Base-by-base conservation (phyloP, 2,797 vertebrate species). In the Dallia pectoralis region DNA sequence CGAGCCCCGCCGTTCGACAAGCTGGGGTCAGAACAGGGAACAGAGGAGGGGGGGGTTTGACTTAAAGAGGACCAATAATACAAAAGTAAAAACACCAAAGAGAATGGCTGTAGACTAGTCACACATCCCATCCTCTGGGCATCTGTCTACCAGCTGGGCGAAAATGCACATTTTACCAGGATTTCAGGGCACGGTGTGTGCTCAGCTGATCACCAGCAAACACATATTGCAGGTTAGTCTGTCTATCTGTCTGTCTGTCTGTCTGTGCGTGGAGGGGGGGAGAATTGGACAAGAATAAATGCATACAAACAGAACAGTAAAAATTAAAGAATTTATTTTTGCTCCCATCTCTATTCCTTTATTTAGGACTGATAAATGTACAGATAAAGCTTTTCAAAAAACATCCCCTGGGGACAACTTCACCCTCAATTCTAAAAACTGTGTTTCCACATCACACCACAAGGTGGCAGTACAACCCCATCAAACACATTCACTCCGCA, bases 1-100 rank as follows among this genome's bases (percentile, higher is more conserved):
- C 95, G 68, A 89, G 89, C 77, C 88, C 90, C 4, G 91, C 91
- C 0, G 92, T 95, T 77, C 91, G 90, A 86, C 96, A 97, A 18
- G 85, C 96, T 97, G 88, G 66, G 30, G 68, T 67, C 53, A 49
- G 44, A 76, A 40, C 77, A 63, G 16, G 74, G 51, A 7, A 0
- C 8, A n/a, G 33, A 19, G 19, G 8, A 6, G 65, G 32, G 19
- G 8, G 2, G 65, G 32, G 33, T 67, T 19, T n/a, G n/a, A n/a
- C n/a, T n/a, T n/a, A n/a, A n/a, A n/a, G n/a, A n/a, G n/a, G n/a
- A n/a, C n/a, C n/a, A n/a, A n/a, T n/a, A n/a, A n/a, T n/a, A 36
- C 33, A 7, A 36, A 36, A 7, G 3, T 36, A 36, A 36, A 36
- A 36, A 36, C 33, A 36, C 33, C 33, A 36, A 36, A 36, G 33